Conservation (phyloP, 2,888 invertebrate species). For the Epistrophella euchroma region DNA sequence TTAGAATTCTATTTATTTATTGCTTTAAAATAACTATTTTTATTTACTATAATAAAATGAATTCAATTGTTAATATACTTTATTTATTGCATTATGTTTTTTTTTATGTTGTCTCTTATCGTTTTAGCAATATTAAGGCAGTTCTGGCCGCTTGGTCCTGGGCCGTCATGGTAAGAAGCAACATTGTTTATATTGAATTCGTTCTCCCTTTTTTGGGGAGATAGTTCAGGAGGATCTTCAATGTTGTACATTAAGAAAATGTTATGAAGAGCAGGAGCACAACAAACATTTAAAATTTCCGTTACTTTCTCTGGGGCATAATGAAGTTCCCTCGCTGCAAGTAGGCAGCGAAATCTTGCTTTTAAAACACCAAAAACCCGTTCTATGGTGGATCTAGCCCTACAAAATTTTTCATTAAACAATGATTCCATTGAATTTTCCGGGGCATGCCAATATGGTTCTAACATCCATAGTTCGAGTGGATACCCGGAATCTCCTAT, state of each 20-base stretch:
- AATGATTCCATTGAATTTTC: not conserved
- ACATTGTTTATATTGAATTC: not conserved
- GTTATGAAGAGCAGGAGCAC: not conserved
- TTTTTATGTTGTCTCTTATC: too few relatives aligned
- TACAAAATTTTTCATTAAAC: not conserved
- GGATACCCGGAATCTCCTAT: too few relatives aligned
- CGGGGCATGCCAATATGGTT: too few relatives aligned
- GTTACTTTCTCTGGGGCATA: not conserved
- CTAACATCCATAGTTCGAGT: too few relatives aligned
- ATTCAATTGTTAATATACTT: too few relatives aligned
- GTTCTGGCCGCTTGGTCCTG: too few relatives aligned
- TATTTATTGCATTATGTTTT: too few relatives aligned
- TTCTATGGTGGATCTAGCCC: not conserved
- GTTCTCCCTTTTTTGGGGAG: not conserved
- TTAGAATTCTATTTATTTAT: too few relatives aligned
- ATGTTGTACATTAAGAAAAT: not conserved
- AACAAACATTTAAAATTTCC: not conserved
- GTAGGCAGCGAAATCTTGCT: not conserved
- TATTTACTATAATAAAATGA: too few relatives aligned
- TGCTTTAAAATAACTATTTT: too few relatives aligned
- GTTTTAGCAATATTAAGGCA: too few relatives aligned
- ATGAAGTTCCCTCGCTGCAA: not conserved
- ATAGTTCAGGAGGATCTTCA: not conserved
- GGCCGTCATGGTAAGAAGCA: not conserved
- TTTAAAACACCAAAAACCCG: not conserved